These are phyloP conservation scores for Patiria miniata DNA, from an alignment of 35 echinoderm and acorn worm species.

Conservation along the genomic window DNA sequence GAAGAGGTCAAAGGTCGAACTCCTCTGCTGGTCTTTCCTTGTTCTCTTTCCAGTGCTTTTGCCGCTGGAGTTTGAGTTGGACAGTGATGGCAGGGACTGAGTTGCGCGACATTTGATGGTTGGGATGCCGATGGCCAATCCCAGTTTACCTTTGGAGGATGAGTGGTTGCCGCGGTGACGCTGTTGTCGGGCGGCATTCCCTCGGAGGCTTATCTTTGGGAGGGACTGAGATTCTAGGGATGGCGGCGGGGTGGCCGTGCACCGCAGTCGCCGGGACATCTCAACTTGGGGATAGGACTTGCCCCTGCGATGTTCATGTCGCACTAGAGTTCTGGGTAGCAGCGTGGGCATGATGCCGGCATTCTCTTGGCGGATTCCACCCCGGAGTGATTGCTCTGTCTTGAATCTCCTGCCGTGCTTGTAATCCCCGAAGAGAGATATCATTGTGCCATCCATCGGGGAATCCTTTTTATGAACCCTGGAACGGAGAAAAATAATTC, in stretches of 20 bases:
- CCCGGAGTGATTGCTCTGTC: not conserved
- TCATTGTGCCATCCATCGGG: not conserved
- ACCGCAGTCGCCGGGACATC: not conserved
- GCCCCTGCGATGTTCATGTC: not conserved
- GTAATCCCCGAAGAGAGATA: constrained; percentile 2
- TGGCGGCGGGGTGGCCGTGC: not conserved
- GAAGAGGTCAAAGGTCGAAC: constrained; percentile 6
- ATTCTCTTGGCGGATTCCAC: not conserved
- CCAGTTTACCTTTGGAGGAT: not conserved
- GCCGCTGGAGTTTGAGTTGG: not conserved
- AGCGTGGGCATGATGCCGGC: not conserved
- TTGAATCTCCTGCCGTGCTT: constrained; percentile 21
- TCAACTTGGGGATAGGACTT: not conserved
- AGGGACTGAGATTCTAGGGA: constrained; percentile 3
- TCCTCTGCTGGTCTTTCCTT: not conserved
- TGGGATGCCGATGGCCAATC: not conserved
- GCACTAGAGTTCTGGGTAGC: not conserved
- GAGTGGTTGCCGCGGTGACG: not conserved
- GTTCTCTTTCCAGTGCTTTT: not conserved
- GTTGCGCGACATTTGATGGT: not conserved
- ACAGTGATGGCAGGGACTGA: constrained; percentile 5
- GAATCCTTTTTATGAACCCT: not conserved
- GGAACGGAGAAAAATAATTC: too few relatives aligned
- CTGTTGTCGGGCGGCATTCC: not conserved
- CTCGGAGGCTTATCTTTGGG: not conserved